Base-by-base conservation (phyloP, 35 echinoderm and acorn worm genomes). In the Lytechinus pictus region DNA sequence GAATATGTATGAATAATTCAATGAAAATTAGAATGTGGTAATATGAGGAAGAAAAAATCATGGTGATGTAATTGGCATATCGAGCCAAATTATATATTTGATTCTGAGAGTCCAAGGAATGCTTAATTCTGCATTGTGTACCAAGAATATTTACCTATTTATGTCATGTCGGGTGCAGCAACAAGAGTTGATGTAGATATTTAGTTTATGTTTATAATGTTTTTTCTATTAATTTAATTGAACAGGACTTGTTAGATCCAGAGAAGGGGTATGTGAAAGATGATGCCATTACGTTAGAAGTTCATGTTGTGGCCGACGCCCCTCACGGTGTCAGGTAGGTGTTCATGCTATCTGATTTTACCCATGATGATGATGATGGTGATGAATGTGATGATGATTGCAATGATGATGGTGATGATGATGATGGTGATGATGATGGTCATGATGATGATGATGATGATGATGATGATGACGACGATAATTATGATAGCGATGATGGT, bases 291-390 rank as follows among this genome's bases (percentile, higher is more conserved):
- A 94, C 97, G 24, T 87, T 99, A 86, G 98, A 99, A 55, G 98
- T 97, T 54, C 95, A 98, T 57, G 97, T 98, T 7, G 61, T 97
- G 27, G 97, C 97, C 51, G 97, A 99, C 97, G 98, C 98, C 24
- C 98, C 98, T 54, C 98, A 99, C 96, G 98, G 98, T 56, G 98
- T 99, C 60, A 99, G 98, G 98, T 99, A 87, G 95, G 95, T 71
- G 28, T 16, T 5, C 66, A 24, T 79, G 66, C 19, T 6, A 6
- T 79, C 66, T 79, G n/a, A 24, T 24, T n/a, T 24, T 24, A 16
- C 21, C 66, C 66, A 44, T 44, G 33, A 44, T 44, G 33, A 44
- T 44, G 33, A 44, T 44, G 33, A 44, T 44, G 0, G 2, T 44
- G n/a, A n/a, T n/a, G n/a, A n/a, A n/a, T 44, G 2, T 44, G 0